Percentiles rank a stretch among this genome's conserved stretches.
Conservation (phyloP, 2,113 vertebrate genomes). For the Pomatostomus ruficeps region DNA sequence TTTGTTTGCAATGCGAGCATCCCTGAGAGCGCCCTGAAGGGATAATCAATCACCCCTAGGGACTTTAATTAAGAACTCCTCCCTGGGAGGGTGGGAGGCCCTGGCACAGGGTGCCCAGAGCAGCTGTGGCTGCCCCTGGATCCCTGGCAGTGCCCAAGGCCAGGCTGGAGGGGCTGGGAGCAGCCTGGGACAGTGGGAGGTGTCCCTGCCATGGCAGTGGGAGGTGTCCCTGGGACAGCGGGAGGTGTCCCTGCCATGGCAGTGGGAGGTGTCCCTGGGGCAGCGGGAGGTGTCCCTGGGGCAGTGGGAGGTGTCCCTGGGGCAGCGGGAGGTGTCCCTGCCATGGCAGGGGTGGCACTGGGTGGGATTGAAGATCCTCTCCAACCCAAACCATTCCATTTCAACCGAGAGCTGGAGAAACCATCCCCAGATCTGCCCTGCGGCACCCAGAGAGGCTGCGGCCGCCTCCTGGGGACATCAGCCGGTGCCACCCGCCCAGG, state of each 20-base stretch:
- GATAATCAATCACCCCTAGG: neutral
- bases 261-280: too few species aligned
- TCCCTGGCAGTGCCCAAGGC: neutral
- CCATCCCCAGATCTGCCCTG: neutral
- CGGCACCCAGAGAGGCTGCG: neutral
- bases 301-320: accelerated
- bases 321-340: neutral
- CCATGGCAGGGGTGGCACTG: neutral
- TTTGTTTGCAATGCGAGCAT: neutral
- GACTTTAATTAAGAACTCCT: neutral
- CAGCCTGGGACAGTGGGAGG: neutral
- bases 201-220: neutral
- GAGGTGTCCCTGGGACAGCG: neutral
- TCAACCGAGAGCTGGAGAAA: neutral
- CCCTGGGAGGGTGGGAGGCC: neutral
- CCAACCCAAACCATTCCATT: neutral
- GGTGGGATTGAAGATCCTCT: neutral
- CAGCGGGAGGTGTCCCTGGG: neutral
- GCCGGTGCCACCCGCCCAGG: accelerated
- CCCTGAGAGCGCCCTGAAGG: neutral
- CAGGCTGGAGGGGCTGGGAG: neutral
- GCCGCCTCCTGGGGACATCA: accelerated
- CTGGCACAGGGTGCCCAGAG: neutral
- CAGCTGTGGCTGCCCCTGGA: neutral
- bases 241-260: accelerated